Percentiles rank a stretch among this genome's conserved stretches.
Evolutionary conservation across 1,140 invertebrate species (phyloP).

Genomic region (Ditylenchus dipsaci): DNA sequence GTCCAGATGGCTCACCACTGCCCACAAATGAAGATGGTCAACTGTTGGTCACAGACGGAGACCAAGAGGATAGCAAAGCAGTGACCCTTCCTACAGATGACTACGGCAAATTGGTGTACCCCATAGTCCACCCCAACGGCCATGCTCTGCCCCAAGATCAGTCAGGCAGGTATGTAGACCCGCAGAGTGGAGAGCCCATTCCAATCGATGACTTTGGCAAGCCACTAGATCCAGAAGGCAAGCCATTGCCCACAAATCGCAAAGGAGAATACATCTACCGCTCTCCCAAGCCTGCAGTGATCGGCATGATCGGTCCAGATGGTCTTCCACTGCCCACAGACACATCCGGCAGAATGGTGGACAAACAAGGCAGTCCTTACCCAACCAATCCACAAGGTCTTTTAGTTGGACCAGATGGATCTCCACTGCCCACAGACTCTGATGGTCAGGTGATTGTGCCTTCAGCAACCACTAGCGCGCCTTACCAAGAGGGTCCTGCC

Average conservation of each 20-base stretch:
- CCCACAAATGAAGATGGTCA: conserved; percentile 21
- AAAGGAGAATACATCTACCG: conserved; percentile 15
- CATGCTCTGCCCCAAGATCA: conserved; percentile 30
- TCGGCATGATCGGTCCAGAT: conserved; percentile 36
- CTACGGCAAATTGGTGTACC: conserved; percentile 42
- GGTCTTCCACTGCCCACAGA: conserved; percentile 37
- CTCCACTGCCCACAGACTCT: conserved; percentile 26
- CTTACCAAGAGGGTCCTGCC: neutral
- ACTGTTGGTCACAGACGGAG: neutral
- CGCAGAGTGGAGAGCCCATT: conserved; percentile 24
- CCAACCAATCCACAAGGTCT: conserved; percentile 19
- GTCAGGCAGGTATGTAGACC: conserved; percentile 25
- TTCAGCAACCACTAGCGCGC: neutral
- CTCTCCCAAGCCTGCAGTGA: neutral
- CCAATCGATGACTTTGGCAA: conserved; percentile 22
- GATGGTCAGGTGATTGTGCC: conserved; percentile 6
- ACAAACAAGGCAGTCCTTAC: conserved; percentile 19
- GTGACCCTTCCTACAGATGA: conserved; percentile 40
- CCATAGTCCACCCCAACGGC: conserved; percentile 37
- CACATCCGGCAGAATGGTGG: conserved; percentile 21
- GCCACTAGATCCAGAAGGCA: conserved; percentile 29
- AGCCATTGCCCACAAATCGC: conserved; percentile 22
- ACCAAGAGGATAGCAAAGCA: neutral
- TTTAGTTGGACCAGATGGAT: conserved; percentile 33
- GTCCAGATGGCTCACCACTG: conserved; percentile 33